phyloP scores from a whole-genome alignment of 2,888 invertebrate genomes.

The Coleophora deauratella region DNA sequence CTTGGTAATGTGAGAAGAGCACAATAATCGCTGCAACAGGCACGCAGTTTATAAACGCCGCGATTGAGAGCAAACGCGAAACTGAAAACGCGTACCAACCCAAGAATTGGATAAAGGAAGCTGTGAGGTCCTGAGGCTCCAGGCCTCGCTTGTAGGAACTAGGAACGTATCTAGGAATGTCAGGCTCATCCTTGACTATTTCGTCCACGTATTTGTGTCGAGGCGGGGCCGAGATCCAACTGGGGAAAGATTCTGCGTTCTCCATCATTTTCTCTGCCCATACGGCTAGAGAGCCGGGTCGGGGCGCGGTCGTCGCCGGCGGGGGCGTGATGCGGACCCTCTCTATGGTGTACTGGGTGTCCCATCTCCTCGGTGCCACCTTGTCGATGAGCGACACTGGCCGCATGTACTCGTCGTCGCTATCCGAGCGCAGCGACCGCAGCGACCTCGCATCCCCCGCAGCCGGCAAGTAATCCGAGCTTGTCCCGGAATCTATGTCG shows the following conservation, averaged over 20 bases:
- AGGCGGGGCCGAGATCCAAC: conserved; percentile 64
- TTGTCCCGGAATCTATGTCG: conserved; percentile 39
- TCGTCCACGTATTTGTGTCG: conserved; percentile 51
- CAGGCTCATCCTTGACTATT: conserved; percentile 45
- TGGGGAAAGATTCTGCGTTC: conserved; percentile 70
- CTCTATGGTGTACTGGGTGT: conserved; percentile 46
- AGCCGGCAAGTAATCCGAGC: conserved; percentile 47
- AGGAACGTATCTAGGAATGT: conserved; percentile 52
- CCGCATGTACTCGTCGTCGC: conserved; percentile 52
- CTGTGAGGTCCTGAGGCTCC: conserved; percentile 83
- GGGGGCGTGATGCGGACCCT: conserved; percentile 66
- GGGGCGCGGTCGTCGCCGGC: conserved; percentile 54
- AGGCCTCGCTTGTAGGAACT: conserved; percentile 76
- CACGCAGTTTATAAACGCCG: conserved; percentile 80
- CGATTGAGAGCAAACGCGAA: conserved; percentile 80
- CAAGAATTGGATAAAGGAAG: conserved; percentile 79
- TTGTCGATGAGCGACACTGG: conserved; percentile 54
- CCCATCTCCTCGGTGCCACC: conserved; percentile 47
- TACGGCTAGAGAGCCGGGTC: conserved; percentile 50
- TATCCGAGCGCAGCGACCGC: conserved; percentile 31
- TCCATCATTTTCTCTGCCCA: conserved; percentile 70
- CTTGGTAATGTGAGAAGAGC: conserved; percentile 76
- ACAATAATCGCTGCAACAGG: conserved; percentile 75
- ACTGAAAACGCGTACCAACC: conserved; percentile 85
- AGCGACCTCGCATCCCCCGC: conserved; percentile 17